phyloP scores from a whole-genome alignment of 2,888 invertebrate genomes.

The Mythimna albipuncta region DNA sequence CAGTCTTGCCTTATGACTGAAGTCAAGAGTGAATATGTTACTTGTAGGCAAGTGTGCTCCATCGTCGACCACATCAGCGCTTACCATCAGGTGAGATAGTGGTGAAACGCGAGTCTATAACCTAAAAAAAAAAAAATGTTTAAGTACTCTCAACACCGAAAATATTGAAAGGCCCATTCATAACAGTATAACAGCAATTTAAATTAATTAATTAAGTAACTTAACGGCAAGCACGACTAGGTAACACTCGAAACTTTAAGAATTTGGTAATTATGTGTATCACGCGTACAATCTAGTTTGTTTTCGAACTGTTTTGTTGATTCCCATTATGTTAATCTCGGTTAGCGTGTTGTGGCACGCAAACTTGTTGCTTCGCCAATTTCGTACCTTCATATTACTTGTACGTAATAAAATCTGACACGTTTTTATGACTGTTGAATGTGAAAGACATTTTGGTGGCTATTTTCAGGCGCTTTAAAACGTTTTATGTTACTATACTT shows the following conservation, averaged over 20 bases:
- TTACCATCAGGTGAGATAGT: too few relatives aligned
- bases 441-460: not conserved
- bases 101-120: too few relatives aligned
- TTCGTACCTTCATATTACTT: constrained; percentile 60
- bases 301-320: constrained; percentile 76
- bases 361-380: constrained; percentile 84
- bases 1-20: too few relatives aligned
- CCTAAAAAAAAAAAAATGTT: constrained; percentile 4
- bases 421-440: constrained; percentile 28
- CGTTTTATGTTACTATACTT: not conserved
- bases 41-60: too few relatives aligned
- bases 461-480: not conserved
- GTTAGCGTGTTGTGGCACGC: constrained; percentile 75
- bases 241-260: constrained; percentile 52
- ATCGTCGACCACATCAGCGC: too few relatives aligned
- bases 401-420: constrained; percentile 54
- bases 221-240: not conserved
- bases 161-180: constrained; percentile 23
- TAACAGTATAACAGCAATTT: constrained; percentile 32
- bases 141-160: constrained; percentile 5
- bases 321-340: constrained; percentile 82
- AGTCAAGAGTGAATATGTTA: too few relatives aligned
- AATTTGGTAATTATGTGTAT: constrained; percentile 65
- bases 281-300: constrained; percentile 67
- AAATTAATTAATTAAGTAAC: constrained; percentile 15